These are phyloP conservation scores for Paralvinella palmiformis DNA, from an alignment of 1,140 invertebrate species.

Conservation along the genomic window DNA sequence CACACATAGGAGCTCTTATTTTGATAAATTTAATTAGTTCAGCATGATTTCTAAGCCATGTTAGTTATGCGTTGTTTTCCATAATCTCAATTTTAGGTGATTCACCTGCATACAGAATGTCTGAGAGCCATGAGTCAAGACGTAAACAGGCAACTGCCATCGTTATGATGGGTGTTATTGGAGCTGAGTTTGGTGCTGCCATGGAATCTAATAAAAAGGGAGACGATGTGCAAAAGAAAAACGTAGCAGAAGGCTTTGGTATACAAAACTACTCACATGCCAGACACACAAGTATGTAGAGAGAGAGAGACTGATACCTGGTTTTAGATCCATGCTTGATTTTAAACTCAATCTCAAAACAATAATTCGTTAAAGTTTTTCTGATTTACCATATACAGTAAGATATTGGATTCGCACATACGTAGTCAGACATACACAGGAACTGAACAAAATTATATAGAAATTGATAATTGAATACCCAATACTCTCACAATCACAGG, in stretches of 20 bases:
- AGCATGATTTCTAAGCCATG: too few relatives aligned
- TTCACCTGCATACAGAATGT: constrained; percentile 32
- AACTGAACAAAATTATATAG: too few relatives aligned
- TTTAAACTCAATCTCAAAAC: too few relatives aligned
- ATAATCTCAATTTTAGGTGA: constrained; percentile 28
- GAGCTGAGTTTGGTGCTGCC: constrained; percentile 93
- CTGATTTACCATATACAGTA: too few relatives aligned
- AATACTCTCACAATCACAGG: too few relatives aligned
- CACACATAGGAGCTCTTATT: too few relatives aligned
- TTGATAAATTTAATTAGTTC: too few relatives aligned
- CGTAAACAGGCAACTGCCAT: constrained; percentile 95
- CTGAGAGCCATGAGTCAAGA: constrained; percentile 62
- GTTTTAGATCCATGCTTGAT: not conserved
- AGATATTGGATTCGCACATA: too few relatives aligned
- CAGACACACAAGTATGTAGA: constrained; percentile 60
- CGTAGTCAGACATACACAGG: too few relatives aligned
- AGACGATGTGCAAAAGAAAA: constrained; percentile 14
- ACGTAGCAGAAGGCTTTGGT: constrained; percentile 82
- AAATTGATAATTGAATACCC: too few relatives aligned
- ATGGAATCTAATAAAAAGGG: constrained; percentile 38
- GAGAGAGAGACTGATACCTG: not conserved
- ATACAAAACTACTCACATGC: constrained; percentile 85
- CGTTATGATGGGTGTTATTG: constrained; percentile 92
- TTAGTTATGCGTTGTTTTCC: too few relatives aligned
- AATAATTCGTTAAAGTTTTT: too few relatives aligned